These are phyloP conservation scores for Natrix natrix DNA, from an alignment of 2,797 vertebrate species.

Conservation along the genomic window DNA sequence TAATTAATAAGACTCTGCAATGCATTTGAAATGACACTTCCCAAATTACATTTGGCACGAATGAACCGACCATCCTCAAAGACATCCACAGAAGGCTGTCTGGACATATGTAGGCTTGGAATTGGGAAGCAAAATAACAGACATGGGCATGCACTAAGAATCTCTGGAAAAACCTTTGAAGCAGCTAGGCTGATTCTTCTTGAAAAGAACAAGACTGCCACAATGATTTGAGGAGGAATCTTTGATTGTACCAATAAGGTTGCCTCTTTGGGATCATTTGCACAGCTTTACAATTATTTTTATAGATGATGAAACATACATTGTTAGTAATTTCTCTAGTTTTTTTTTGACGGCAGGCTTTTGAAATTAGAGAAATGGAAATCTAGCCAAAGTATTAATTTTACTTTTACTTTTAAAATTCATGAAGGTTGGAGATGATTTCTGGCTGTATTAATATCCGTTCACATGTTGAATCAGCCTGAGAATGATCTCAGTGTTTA, in stretches of 20 bases:
- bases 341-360: neutral
- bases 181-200: neutral
- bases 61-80: neutral
- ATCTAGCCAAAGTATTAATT: neutral
- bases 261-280: neutral
- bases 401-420: constrained; percentile 18
- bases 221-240: neutral
- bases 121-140: neutral
- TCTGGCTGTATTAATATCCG: constrained; percentile 13
- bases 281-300: neutral
- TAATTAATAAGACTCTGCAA: neutral
- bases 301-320: neutral
- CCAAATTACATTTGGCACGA: neutral
- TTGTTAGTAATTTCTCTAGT: neutral
- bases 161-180: neutral
- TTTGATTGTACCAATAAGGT: neutral
- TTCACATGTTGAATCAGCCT: constrained; percentile 13
- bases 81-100: neutral
- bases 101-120: neutral
- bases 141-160: neutral
- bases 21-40: neutral
- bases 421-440: neutral
- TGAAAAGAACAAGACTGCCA: neutral
- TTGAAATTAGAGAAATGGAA: constrained; percentile 4
- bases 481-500: neutral